phyloP scores from a whole-genome alignment of 2,888 invertebrate genomes.

The Caenorhabditis drosophilae region DNA sequence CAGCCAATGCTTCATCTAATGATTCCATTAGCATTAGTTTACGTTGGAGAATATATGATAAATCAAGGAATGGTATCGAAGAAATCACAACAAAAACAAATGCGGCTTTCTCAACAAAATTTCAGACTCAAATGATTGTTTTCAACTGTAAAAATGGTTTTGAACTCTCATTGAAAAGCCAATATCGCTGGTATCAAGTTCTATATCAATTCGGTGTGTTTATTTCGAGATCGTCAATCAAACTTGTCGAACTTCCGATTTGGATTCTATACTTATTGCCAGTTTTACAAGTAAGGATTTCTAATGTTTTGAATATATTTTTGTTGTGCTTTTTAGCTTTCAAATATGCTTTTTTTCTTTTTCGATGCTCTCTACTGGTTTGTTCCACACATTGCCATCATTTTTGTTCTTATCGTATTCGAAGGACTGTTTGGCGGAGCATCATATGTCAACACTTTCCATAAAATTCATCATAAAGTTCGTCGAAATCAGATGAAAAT shows the following conservation, averaged over 20 bases:
- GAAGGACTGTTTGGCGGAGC: conserved; percentile 81
- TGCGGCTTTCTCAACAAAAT: no score
- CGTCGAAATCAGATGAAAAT: neutral
- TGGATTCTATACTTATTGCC: conserved; percentile 57
- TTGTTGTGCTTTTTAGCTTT: conserved; percentile 71
- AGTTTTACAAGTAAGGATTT: conserved; percentile 62
- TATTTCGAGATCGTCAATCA: conserved; percentile 82
- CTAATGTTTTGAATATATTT: neutral
- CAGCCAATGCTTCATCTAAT: conserved; percentile 77
- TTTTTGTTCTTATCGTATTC: conserved; percentile 77
- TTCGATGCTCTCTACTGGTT: conserved; percentile 77
- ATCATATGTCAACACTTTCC: conserved; percentile 83
- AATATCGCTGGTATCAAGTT: conserved; percentile 59
- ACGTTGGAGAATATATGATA: conserved; percentile 79
- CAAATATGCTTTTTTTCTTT: conserved; percentile 77
- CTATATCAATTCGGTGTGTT: conserved; percentile 84
- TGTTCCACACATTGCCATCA: conserved; percentile 77
- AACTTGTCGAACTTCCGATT: conserved; percentile 76
- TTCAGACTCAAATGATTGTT: conserved; percentile 61
- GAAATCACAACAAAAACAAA: no score
- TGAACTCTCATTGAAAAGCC: conserved; percentile 50
- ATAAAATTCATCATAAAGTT: conserved; percentile 78
- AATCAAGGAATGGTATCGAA: conserved; percentile 66
- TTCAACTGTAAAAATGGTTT: conserved; percentile 65
- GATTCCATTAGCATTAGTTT: conserved; percentile 80